Evolutionary conservation across 2,888 invertebrate species (phyloP), one percentile per base, ranked within the genome.

Genomic region (Endomychus coccineus): DNA sequence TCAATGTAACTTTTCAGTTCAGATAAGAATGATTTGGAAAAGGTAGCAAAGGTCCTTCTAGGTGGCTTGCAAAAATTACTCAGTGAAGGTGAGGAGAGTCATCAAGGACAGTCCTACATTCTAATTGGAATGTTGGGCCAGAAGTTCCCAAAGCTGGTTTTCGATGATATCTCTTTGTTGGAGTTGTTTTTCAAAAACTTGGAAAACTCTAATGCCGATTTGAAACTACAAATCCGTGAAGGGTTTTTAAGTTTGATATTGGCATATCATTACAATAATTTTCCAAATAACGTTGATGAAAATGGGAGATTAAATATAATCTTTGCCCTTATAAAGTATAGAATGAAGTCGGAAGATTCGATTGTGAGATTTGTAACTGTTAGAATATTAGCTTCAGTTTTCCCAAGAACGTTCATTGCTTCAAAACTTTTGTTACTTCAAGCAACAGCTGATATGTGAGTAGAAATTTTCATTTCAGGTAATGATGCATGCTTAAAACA

Each of bases 301-400:
- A 58, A 64, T 39, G 62, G 61, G 4, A 48, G 66, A 13, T 48
- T 66, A 28, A 58, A 59, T 42, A 56, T 64, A 14, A 42, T 66
- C 12, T 61, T 62, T 51, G 78, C 78, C n/a, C 67, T 84, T 50
- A 65, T 82, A 11, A 74, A 84, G 58, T 71, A 81, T 64, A 78
- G 85, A 68, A 79, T 88, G 56, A 74, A 83, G 67, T 75, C 78
- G 21, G 80, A 83, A 11, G 81, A 89, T 51, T 71, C 80, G 2
- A 83, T 85, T 69, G 81, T 84, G 22, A 73, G 92, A 39, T 83
- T 86, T 65, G 81, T 87, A 22, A 85, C 88, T 2, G 86, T 84
- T 54, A 76, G 86, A 40, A 90, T 87, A 54, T 74, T 88, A 0
- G 79, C 83, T 2, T 77, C 77, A 4, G 83, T 91, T 46, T 94